Base-by-base conservation (phyloP, 1,140 invertebrate species). In the Nautilus pompilius region DNA sequence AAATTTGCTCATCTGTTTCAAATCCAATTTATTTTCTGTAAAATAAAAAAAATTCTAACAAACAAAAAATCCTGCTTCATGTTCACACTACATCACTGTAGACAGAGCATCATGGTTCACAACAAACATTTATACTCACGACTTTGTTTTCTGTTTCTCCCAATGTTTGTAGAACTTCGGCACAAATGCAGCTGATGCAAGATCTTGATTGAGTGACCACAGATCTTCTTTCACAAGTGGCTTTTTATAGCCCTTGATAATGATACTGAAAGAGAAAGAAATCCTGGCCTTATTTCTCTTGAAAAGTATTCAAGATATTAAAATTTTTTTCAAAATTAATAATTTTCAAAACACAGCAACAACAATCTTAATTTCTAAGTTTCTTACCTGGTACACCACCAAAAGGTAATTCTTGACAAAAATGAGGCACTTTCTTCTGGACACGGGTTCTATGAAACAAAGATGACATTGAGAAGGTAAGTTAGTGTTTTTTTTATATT, bases 351-450 rank as follows among this genome's bases (percentile, higher is more conserved):
- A 10, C 22, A 17, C 22, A 13, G 34, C 24, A 0, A 15, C 55
- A n/a, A 48, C 34, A 22, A 41, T 65, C 60, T 59, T 77, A 58
- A 34, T 71, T 77, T n/a, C n/a, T 61, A 58, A 17, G 3, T 59
- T n/a, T 72, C 78, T 63, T 78, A 80, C 74, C 74, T 60, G 80
- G 95, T 91, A 80, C 98, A 96, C 96, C 96, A 99, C 58, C 89
- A 88, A 80, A 96, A 99, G 0, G 91, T 87, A 3, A 99, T 81
- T 58, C 88, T 87, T 26, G 93, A 95, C 20, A 95, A 86, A 80
- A 96, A 98, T 24, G 95, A 94, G 41, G 93, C 87, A 59, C 84
- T 82, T 57, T 87, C 84, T 80, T 98, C 95, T 55, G 96, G 96
- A 82, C 93, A 96, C 74, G 90, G 89, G 69, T 89, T 91, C 87